phyloP scores from a whole-genome alignment of 2,113 vertebrate species.

The Odobenus rosmarus region DNA sequence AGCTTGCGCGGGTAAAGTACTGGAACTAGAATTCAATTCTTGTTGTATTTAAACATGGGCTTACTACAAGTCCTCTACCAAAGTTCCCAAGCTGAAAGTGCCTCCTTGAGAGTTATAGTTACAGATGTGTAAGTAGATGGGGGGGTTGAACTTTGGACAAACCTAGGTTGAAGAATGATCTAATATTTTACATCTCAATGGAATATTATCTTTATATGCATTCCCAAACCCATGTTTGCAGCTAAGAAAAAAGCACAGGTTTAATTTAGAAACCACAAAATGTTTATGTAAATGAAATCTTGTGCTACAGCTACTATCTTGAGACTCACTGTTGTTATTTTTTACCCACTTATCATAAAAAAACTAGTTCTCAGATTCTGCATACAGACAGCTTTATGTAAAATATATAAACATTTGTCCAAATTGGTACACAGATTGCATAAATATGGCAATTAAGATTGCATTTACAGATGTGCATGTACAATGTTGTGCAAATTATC shows the following conservation, averaged over 20 bases:
- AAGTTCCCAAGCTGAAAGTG: neutral
- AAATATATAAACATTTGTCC: conserved; percentile 89
- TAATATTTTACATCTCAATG: conserved; percentile 35
- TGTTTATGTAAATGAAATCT: conserved; percentile 52
- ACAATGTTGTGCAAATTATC: conserved; percentile 87
- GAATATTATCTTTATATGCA: neutral
- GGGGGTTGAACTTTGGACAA: neutral
- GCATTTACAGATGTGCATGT: conserved; percentile 88
- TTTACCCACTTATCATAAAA: conserved; percentile 68
- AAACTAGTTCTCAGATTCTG: conserved; percentile 81
- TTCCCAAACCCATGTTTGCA: neutral
- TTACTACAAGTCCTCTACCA: neutral
- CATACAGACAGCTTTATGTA: conserved; percentile 88
- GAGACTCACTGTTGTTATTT: conserved; percentile 50
- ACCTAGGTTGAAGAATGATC: conserved; percentile 29
- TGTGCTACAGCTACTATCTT: conserved; percentile 48
- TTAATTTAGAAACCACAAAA: conserved; percentile 43
- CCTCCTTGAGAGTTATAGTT: neutral
- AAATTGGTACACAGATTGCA: conserved; percentile 86
- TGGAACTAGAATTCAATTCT: neutral
- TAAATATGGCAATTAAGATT: conserved; percentile 87
- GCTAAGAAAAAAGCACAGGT: conserved; percentile 48
- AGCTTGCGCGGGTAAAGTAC: neutral
- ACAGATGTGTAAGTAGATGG: neutral
- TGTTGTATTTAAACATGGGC: neutral